A percentile compares a stretch with the other conserved stretches of the same genome.
Conservation (phyloP, 2,797 vertebrate genomes). For the Clarias fuscus region DNA sequence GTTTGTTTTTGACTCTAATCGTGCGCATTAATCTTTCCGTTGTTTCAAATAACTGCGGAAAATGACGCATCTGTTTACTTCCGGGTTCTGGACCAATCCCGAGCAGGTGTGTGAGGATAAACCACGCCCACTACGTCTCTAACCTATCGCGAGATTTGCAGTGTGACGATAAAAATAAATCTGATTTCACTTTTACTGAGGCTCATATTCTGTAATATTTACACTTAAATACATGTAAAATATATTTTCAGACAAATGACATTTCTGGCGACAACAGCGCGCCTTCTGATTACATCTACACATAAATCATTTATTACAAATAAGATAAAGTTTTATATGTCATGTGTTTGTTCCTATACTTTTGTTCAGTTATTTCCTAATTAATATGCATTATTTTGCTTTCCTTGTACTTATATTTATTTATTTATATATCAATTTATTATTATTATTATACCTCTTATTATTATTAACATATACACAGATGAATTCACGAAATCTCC, state of each 20-base stretch:
- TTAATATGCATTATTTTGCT: not conserved
- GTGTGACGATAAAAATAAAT: not conserved
- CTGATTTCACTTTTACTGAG: not conserved
- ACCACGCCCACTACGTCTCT: not conserved
- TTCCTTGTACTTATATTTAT: not conserved
- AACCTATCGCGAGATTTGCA: not conserved
- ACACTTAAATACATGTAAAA: not conserved
- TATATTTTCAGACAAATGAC: not conserved
- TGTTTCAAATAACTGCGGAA: conserved; percentile 23
- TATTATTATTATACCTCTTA: no score
- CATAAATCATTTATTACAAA: not conserved
- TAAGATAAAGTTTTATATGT: not conserved
- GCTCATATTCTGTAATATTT: not conserved
- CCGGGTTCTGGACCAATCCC: not conserved
- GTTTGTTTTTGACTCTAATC: not conserved
- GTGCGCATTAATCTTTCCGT: not conserved
- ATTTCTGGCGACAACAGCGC: no score
- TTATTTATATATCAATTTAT: no score
- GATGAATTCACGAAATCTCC: no score
- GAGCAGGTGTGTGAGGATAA: not conserved
- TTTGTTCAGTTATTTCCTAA: not conserved
- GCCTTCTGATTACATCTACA: not conserved
- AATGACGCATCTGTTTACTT: not conserved
- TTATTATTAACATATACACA: no score
- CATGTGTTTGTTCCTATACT: not conserved